phyloP scores from a whole-genome alignment of 2,888 invertebrate species.

The Cephus spinipes region DNA sequence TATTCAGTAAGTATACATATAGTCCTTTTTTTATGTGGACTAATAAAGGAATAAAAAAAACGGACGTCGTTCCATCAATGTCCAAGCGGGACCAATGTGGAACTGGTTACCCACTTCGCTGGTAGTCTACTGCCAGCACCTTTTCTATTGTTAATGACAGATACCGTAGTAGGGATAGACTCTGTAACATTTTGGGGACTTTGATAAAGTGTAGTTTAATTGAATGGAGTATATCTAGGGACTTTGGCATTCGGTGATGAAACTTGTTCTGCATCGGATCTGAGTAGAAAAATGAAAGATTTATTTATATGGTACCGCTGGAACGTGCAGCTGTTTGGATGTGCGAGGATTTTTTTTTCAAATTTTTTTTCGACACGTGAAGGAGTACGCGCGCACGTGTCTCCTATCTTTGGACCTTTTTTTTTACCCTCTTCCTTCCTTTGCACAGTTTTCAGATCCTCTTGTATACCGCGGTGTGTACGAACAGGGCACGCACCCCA shows the following conservation, averaged over 20 bases:
- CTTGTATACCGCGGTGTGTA: not conserved
- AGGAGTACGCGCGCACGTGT: slow-evolving; percentile 1
- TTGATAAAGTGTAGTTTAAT: not conserved
- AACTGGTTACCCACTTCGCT: not conserved
- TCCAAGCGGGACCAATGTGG: not conserved
- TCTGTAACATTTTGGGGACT: not conserved
- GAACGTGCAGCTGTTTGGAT: not conserved
- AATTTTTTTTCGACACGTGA: not conserved
- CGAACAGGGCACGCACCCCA: not conserved
- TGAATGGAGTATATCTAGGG: not conserved
- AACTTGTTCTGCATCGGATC: not conserved
- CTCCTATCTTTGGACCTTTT: not conserved
- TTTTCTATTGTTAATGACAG: not conserved
- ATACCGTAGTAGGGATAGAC: not conserved
- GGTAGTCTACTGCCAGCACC: not conserved
- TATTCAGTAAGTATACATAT: slow-evolving; percentile 25
- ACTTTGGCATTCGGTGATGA: not conserved
- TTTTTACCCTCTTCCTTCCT: slow-evolving; percentile 1
- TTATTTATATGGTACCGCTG: not conserved
- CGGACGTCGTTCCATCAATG: not conserved
- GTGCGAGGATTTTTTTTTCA: not conserved
- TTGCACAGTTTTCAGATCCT: not conserved
- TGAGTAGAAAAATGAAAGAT: not conserved
- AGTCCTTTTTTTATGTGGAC: not conserved
- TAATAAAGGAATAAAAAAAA: not conserved